Evolutionary conservation across 2,888 invertebrate genomes (phyloP).

Genomic region (Timandra comae): DNA sequence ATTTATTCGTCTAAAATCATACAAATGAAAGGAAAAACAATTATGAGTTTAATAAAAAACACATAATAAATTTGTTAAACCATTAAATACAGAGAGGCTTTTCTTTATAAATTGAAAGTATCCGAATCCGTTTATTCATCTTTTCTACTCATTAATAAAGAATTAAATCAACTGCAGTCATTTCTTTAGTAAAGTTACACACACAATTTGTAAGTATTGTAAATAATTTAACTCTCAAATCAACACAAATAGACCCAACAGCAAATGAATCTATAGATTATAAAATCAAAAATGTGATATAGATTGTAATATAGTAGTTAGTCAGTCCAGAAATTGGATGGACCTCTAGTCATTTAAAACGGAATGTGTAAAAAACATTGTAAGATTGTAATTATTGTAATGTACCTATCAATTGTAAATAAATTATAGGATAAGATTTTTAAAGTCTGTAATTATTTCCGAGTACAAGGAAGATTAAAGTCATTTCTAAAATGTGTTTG

Average conservation of each 20-base stretch:
- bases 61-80: too few relatives aligned
- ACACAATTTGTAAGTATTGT: too few relatives aligned
- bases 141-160: too few relatives aligned
- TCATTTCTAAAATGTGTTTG: constrained; percentile 60
- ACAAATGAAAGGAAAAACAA: too few relatives aligned
- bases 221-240: too few relatives aligned
- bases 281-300: constrained; percentile 74
- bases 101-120: too few relatives aligned
- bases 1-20: too few relatives aligned
- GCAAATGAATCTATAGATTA: constrained; percentile 36
- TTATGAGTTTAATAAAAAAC: too few relatives aligned
- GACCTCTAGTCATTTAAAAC: constrained; percentile 35
- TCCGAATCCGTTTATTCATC: too few relatives aligned
- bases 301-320: constrained; percentile 70
- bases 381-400: constrained; percentile 53
- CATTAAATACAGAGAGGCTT: too few relatives aligned
- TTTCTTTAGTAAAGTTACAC: too few relatives aligned
- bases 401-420: constrained; percentile 60
- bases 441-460: constrained; percentile 74
- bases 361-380: constrained; percentile 46
- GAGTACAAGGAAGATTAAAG: constrained; percentile 65
- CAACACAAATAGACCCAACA: neutral
- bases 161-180: too few relatives aligned
- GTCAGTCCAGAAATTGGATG: constrained; percentile 59
- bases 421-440: constrained; percentile 71